A percentile compares a stretch with the other conserved stretches of the same genome.
These are phyloP conservation scores for Rhinella marina DNA, from an alignment of 2,797 vertebrate species.

Conservation along the genomic window DNA sequence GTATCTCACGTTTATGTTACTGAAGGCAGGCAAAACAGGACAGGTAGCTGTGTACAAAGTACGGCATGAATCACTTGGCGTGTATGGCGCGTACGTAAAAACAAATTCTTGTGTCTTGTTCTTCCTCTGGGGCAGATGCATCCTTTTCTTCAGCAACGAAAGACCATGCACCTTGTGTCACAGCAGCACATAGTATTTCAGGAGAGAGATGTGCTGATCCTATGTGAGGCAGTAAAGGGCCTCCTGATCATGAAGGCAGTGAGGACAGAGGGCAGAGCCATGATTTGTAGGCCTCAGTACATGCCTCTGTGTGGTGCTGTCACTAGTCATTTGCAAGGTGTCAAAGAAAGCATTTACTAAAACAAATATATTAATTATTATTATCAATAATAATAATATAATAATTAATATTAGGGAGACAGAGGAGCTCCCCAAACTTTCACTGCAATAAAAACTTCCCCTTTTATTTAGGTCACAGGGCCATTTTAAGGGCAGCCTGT, in stretches of 20 bases:
- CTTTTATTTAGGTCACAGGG: not conserved
- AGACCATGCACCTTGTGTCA: not conserved
- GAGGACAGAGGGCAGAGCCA: not conserved
- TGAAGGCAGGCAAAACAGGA: not conserved
- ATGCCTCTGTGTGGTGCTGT: no score
- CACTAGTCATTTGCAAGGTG: no score
- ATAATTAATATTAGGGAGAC: not conserved
- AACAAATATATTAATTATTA: no score
- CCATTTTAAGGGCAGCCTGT: not conserved
- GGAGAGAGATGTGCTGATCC: not conserved
- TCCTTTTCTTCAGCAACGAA: not conserved
- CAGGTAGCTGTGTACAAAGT: not conserved
- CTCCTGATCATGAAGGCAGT: not conserved
- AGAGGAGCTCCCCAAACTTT: not conserved
- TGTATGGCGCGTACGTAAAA: no score
- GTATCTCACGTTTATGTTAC: not conserved
- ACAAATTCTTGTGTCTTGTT: no score
- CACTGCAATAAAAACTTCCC: not conserved
- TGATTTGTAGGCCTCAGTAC: no score
- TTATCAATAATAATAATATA: no score
- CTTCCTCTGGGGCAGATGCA: no score
- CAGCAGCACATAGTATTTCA: not conserved
- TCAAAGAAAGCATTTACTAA: no score
- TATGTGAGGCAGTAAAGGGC: not conserved
- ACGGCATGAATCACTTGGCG: not conserved